phyloP scores from a whole-genome alignment of 1,140 invertebrate species.

The Bombus soroeensis region DNA sequence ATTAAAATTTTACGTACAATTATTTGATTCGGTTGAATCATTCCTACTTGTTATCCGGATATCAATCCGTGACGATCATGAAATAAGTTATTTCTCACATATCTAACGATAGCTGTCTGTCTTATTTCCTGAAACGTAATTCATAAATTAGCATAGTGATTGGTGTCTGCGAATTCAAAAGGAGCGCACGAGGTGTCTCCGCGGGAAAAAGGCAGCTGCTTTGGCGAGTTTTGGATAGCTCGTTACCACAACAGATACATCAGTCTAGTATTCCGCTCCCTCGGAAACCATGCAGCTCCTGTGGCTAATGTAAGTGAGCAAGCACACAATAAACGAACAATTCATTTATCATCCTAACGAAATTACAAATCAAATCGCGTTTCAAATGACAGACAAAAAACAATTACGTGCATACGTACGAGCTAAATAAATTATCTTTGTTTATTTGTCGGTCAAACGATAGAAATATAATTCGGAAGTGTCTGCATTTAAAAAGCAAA shows the following conservation, averaged over 20 bases:
- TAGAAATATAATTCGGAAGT: background rate
- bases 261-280: slow-evolving; percentile 26
- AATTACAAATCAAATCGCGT: too few species aligned
- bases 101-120: background rate
- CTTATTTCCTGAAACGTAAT: background rate
- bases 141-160: slow-evolving; percentile 21
- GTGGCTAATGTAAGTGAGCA: slow-evolving; percentile 35
- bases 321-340: background rate
- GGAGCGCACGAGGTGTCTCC: background rate
- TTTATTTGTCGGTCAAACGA: background rate
- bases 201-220: background rate
- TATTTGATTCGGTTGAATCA: background rate
- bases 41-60: too few species aligned
- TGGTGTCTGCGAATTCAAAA: slow-evolving; percentile 1
- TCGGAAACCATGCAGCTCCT: slow-evolving; percentile 26
- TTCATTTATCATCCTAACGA: background rate
- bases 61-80: background rate
- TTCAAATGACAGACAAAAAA: too few species aligned
- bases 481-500: background rate
- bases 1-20: background rate
- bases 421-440: background rate
- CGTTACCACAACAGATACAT: background rate
- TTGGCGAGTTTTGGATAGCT: slow-evolving; percentile 6
- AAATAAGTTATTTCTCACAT: background rate
- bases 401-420: background rate